Conservation (phyloP, 2,888 invertebrate species). For the Argyra leucocephala region DNA sequence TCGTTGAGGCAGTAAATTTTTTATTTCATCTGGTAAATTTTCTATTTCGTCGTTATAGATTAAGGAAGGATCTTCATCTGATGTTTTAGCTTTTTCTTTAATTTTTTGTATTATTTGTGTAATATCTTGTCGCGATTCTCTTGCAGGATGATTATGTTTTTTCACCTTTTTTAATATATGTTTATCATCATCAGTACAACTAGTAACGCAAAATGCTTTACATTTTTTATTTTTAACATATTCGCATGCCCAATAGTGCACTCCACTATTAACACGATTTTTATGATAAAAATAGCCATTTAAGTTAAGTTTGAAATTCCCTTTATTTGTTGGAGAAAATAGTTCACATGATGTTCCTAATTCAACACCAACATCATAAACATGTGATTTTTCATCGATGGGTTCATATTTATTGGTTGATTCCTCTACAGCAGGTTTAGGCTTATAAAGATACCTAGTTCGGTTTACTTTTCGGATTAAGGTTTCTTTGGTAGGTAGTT, state of each 20-base stretch:
- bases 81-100: slow-evolving; percentile 8
- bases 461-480: not conserved
- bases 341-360: slow-evolving; percentile 1
- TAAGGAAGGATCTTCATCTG: not conserved
- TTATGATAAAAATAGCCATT: slow-evolving; percentile 10
- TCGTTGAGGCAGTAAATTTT: slow-evolving; percentile 7
- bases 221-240: not conserved
- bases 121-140: slow-evolving; percentile 1
- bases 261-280: slow-evolving; percentile 8
- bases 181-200: not conserved
- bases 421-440: not conserved
- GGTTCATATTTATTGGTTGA: not conserved
- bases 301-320: slow-evolving; percentile 10
- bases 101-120: slow-evolving; percentile 1
- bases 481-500: not conserved
- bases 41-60: slow-evolving; percentile 8
- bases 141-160: slow-evolving; percentile 9
- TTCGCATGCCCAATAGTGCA: slow-evolving; percentile 11
- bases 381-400: not conserved
- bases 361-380: not conserved
- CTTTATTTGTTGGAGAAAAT: slow-evolving; percentile 10
- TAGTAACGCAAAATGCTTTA: not conserved
- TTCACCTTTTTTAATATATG: slow-evolving; percentile 5
- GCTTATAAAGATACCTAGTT: not conserved
- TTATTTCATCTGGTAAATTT: slow-evolving; percentile 10